Conservation (phyloP, 2,888 invertebrate species). For the Synergus japonicus region DNA sequence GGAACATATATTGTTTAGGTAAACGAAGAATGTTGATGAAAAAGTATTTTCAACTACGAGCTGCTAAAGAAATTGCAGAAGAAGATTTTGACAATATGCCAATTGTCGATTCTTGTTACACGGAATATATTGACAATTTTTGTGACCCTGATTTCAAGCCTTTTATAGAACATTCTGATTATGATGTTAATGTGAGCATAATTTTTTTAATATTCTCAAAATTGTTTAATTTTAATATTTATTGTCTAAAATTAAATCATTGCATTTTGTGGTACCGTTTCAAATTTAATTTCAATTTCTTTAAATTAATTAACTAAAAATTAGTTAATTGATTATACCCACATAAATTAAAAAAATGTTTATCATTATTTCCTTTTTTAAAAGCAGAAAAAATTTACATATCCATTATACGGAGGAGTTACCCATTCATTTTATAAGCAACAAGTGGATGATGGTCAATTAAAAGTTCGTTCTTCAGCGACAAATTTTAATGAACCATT, state of each 20-base stretch:
- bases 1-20: slow-evolving; percentile 42
- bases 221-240: not conserved
- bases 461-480: slow-evolving; percentile 49
- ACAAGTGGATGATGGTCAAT: slow-evolving; percentile 54
- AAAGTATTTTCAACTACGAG: slow-evolving; percentile 53
- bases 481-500: slow-evolving; percentile 55
- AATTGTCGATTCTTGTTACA: slow-evolving; percentile 44
- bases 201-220: slow-evolving; percentile 31
- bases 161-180: slow-evolving; percentile 49
- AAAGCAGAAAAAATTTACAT: slow-evolving; percentile 49
- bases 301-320: no score
- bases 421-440: slow-evolving; percentile 52
- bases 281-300: no score
- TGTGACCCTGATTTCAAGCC: slow-evolving; percentile 53
- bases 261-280: no score
- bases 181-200: slow-evolving; percentile 47
- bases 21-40: slow-evolving; percentile 55
- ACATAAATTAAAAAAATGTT: not conserved
- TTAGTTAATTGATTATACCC: no score
- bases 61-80: slow-evolving; percentile 51
- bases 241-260: no score
- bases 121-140: slow-evolving; percentile 54
- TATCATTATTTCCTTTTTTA: slow-evolving; percentile 42
- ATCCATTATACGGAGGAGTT: slow-evolving; percentile 52
- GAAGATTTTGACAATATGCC: slow-evolving; percentile 48